Conservation (phyloP, 2,797 vertebrate genomes). For the Sebastes hubbsi region DNA sequence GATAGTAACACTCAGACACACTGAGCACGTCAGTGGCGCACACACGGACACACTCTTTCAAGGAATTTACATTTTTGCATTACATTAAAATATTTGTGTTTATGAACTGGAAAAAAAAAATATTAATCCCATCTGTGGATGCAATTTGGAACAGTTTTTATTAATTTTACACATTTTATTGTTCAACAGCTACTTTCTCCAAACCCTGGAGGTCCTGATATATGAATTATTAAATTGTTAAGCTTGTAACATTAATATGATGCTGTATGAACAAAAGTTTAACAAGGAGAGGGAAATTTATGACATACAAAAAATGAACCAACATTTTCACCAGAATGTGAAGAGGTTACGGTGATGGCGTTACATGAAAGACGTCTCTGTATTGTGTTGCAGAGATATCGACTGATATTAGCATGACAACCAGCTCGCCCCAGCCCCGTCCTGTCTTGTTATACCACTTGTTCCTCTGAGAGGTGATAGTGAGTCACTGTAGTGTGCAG, state of each 20-base stretch:
- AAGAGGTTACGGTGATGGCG: too few species aligned
- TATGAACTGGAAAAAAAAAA: background rate
- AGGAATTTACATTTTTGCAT: background rate
- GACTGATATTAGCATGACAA: background rate
- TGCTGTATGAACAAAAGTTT: background rate
- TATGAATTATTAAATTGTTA: background rate
- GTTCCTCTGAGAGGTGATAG: too few species aligned
- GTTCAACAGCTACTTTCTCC: background rate
- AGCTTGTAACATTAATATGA: background rate
- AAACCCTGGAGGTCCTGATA: background rate
- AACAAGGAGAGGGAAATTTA: too few species aligned
- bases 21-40: background rate
- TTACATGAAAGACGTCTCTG: too few species aligned
- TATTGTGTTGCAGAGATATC: background rate
- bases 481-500: background rate
- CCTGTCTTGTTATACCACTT: too few species aligned
- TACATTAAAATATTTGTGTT: background rate
- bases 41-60: background rate
- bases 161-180: background rate
- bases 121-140: background rate
- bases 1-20: slow-evolving; percentile 10
- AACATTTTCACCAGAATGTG: too few species aligned
- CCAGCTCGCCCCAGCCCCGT: background rate
- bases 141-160: background rate
- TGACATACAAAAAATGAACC: too few species aligned